phyloP scores from a whole-genome alignment of 2,113 vertebrate genomes.

The Procavia capensis region DNA sequence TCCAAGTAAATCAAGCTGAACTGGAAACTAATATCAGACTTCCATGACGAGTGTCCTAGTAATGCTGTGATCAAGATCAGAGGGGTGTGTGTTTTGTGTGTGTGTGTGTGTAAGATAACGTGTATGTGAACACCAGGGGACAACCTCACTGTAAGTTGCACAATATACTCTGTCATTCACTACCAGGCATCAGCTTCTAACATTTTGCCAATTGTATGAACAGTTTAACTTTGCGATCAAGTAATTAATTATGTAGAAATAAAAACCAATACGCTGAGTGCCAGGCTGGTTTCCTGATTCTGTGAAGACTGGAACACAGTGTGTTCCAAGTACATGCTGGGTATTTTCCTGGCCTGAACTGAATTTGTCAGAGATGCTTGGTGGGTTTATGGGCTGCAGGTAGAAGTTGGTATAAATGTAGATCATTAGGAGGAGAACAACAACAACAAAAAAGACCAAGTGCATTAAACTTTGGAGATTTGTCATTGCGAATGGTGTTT shows the following conservation, averaged over 20 bases:
- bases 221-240: slow-evolving; percentile 58
- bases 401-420: not conserved
- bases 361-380: not conserved
- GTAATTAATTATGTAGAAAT: slow-evolving; percentile 64
- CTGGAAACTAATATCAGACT: slow-evolving; percentile 62
- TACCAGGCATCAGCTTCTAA: slow-evolving; percentile 47
- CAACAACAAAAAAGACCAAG: not conserved
- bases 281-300: not conserved
- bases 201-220: slow-evolving; percentile 49
- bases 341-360: not conserved
- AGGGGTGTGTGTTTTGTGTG: not conserved
- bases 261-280: not conserved
- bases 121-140: not conserved
- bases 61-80: slow-evolving; percentile 1
- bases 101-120: not conserved
- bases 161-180: slow-evolving; percentile 47
- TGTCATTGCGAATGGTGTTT: not conserved
- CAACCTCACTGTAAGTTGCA: slow-evolving; percentile 68
- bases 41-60: not conserved
- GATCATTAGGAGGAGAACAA: not conserved
- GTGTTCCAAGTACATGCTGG: not conserved
- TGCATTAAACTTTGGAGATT: not conserved
- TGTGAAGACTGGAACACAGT: not conserved
- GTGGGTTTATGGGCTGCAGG: not conserved
- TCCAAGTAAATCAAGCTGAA: slow-evolving; percentile 42